phyloP scores from a whole-genome alignment of 2,888 invertebrate species.

The Andrena fulva region DNA sequence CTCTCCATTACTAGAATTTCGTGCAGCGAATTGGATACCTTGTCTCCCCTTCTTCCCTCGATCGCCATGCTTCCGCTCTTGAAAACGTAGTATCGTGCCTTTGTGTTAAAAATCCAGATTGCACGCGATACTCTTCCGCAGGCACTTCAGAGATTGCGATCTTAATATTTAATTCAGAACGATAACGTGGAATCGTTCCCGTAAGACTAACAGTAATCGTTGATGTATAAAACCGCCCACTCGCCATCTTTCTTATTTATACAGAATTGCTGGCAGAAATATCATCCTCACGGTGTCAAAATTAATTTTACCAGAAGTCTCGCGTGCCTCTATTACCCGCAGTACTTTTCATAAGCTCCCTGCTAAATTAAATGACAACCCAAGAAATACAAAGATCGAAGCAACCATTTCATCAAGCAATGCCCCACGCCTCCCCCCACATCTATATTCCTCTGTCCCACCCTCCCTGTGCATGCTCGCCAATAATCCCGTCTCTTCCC shows the following conservation, averaged over 20 bases:
- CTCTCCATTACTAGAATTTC: neutral
- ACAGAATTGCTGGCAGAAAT: too few relatives aligned
- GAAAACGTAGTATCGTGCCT: slow-evolving; percentile 20
- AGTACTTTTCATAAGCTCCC: too few relatives aligned
- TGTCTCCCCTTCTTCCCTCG: neutral
- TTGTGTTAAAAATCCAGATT: slow-evolving; percentile 4
- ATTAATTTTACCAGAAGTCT: too few relatives aligned
- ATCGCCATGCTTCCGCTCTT: neutral
- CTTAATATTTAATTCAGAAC: neutral
- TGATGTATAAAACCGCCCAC: neutral
- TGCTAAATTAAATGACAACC: too few relatives aligned
- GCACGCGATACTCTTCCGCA: neutral
- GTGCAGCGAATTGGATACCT: slow-evolving; percentile 1
- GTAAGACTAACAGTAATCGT: neutral
- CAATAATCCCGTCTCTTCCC: neutral
- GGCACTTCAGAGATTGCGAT: neutral
- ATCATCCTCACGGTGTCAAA: too few relatives aligned
- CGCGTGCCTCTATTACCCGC: too few relatives aligned
- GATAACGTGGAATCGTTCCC: neutral
- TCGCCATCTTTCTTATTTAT: neutral
- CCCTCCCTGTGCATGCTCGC: neutral
- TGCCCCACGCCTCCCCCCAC: too few relatives aligned
- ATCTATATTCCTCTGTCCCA: neutral
- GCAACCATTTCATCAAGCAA: too few relatives aligned
- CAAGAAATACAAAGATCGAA: too few relatives aligned